Percentiles rank a stretch among this genome's conserved stretches.
Evolutionary conservation across 2,797 vertebrate genomes (phyloP).

Genomic region (Anas bernieri): DNA sequence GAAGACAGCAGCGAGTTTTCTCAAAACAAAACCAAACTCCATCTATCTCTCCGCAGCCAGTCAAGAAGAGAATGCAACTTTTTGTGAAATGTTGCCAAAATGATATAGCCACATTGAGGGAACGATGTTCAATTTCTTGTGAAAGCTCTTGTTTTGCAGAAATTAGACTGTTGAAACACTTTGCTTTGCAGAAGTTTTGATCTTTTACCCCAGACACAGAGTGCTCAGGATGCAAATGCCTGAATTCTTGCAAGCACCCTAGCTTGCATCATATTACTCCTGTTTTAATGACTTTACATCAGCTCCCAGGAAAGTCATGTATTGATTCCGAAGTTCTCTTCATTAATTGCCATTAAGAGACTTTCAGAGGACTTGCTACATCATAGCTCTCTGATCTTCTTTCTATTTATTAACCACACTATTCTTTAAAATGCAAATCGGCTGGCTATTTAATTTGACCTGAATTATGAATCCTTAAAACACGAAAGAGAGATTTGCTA

Average conservation of each 20-base stretch:
- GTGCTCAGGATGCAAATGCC: not conserved
- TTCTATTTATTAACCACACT: constrained; percentile 6
- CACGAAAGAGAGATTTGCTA: not conserved
- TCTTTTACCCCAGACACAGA: not conserved
- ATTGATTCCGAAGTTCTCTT: constrained; percentile 45
- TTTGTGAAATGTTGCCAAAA: not conserved
- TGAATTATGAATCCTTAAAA: not conserved
- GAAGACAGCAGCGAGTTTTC: not conserved
- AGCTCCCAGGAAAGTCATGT: constrained; percentile 7
- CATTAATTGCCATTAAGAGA: constrained; percentile 31
- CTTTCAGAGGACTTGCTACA: constrained; percentile 20
- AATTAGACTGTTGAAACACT: not conserved
- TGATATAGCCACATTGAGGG: not conserved
- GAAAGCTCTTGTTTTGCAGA: not conserved
- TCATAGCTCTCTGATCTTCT: not conserved
- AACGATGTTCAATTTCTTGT: constrained; percentile 18
- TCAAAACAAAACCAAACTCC: not conserved
- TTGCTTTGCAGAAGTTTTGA: not conserved
- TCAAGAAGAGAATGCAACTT: not conserved
- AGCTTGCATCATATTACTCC: not conserved
- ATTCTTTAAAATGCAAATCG: constrained; percentile 23
- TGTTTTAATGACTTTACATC: not conserved
- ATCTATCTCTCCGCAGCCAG: not conserved
- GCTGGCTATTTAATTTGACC: not conserved
- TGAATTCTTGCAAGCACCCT: not conserved